Evolutionary conservation across 2,797 vertebrate species (phyloP).

Genomic region (Glossophaga mutica): DNA sequence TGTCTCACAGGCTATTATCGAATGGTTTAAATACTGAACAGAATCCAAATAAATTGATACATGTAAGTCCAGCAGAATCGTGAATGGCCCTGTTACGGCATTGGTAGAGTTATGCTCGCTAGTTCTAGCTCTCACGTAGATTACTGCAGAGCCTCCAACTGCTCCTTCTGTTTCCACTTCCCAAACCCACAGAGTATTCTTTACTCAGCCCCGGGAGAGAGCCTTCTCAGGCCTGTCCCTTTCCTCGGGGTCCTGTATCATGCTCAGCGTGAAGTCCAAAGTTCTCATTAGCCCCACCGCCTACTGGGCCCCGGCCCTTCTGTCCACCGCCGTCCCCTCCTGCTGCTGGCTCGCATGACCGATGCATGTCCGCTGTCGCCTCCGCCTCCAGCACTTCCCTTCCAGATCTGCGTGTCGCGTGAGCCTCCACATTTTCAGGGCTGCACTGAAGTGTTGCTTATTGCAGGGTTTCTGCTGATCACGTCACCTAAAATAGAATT

Average conservation of each 20-base stretch:
- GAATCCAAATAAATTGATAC: neutral
- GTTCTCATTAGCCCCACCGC: neutral
- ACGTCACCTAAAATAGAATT: neutral
- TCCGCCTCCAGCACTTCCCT: rapidly evolving
- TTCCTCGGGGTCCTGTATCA: neutral
- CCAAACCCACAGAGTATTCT: neutral
- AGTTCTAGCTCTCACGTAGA: rapidly evolving
- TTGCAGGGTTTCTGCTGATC: neutral
- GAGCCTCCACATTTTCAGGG: neutral
- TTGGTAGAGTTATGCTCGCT: neutral
- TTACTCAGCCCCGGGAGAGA: neutral
- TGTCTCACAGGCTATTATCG: neutral
- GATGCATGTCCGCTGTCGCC: rapidly evolving
- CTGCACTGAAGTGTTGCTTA: neutral
- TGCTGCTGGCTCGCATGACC: rapidly evolving
- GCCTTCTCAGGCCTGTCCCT: neutral
- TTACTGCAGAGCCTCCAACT: neutral
- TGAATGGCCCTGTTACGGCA: neutral
- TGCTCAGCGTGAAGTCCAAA: neutral
- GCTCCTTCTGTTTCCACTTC: neutral
- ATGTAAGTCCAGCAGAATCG: neutral
- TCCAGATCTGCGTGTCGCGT: neutral
- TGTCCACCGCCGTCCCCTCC: rapidly evolving
- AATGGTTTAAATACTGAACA: neutral
- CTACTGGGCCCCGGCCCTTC: neutral